Percentiles rank a stretch among this genome's conserved stretches.
Conservation (phyloP, 2,888 invertebrate genomes). For the Coleophora deauratella region DNA sequence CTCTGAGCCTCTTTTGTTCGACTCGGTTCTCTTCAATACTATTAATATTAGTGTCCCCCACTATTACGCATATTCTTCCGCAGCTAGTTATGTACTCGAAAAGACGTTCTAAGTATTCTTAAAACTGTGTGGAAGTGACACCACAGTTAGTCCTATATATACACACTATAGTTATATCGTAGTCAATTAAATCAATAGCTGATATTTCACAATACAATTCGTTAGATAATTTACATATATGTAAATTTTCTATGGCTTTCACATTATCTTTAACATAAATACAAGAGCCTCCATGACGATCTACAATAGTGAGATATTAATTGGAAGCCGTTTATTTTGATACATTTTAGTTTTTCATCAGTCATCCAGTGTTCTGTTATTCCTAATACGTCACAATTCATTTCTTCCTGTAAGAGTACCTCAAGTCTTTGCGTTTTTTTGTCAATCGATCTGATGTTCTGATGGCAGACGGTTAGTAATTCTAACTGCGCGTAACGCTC, state of each 20-base stretch:
- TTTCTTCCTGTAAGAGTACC: not conserved
- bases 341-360: not conserved
- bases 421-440: not conserved
- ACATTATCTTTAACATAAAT: not conserved
- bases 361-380: not conserved
- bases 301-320: not conserved
- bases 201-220: not conserved
- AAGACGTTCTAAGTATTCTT: not conserved
- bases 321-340: not conserved
- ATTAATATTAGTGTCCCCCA: not conserved
- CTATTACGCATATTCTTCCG: not conserved
- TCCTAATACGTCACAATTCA: not conserved
- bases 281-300: not conserved
- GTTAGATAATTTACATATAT: not conserved
- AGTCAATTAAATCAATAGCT: conserved; percentile 1
- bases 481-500: too few relatives aligned
- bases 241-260: not conserved
- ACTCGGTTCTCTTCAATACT: too few relatives aligned
- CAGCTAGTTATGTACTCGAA: not conserved
- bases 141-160: not conserved
- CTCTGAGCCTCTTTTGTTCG: not conserved
- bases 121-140: not conserved
- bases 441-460: not conserved
- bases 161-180: not conserved
- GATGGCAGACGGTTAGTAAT: not conserved